A percentile compares a stretch with the other conserved stretches of the same genome.
These are phyloP conservation scores for Pteronura brasiliensis DNA, from an alignment of 2,113 vertebrate species.

Conservation along the genomic window DNA sequence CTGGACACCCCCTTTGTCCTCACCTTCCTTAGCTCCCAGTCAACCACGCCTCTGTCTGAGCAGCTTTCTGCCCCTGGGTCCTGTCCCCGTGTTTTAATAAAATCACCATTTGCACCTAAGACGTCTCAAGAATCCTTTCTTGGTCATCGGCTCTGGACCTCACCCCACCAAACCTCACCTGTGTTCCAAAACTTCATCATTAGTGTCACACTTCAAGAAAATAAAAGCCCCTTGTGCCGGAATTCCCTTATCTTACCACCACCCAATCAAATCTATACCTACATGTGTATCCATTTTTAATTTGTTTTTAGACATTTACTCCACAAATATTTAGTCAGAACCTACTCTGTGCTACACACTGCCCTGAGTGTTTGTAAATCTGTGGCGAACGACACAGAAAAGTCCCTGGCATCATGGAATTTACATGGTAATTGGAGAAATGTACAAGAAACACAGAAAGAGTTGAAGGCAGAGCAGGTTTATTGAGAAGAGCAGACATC, in stretches of 20 bases:
- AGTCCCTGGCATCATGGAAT: neutral
- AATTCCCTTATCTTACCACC: neutral
- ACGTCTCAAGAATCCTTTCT: no score
- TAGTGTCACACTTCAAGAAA: neutral
- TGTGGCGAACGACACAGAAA: neutral
- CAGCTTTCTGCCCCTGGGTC: no score
- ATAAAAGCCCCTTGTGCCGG: neutral
- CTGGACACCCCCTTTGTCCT: no score
- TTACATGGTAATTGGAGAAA: neutral
- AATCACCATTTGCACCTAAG: no score
- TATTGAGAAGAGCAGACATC: neutral
- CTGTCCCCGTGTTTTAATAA: no score
- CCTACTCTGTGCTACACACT: neutral
- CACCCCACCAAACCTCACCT: no score
- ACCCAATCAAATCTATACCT: neutral
- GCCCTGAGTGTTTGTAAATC: neutral
- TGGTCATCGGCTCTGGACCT: no score
- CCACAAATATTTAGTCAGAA: neutral
- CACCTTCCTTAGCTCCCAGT: no score
- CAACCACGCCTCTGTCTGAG: no score
- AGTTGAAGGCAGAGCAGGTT: neutral
- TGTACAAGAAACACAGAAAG: neutral
- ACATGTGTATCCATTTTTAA: no score
- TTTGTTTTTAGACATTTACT: neutral
- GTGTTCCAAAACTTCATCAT: no score